Evolutionary conservation across 1,140 invertebrate genomes (phyloP).

Genomic region (Parasteatoda tepidariorum): DNA sequence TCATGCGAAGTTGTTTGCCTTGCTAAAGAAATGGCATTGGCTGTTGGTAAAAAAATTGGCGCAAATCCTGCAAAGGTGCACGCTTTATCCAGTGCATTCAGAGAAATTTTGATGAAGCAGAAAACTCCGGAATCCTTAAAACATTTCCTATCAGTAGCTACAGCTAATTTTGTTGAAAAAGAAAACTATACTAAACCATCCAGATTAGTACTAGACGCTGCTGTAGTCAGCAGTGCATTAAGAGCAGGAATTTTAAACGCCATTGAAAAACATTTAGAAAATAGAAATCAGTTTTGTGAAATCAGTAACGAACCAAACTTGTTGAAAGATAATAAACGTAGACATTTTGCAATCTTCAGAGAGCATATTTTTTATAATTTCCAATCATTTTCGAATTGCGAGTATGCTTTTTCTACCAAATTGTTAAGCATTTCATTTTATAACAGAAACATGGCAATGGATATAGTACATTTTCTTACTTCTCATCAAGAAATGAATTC

Average conservation of each 20-base stretch:
- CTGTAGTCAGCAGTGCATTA: constrained; percentile 2
- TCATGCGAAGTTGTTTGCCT: background rate
- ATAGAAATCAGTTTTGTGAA: background rate
- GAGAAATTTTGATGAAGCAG: background rate
- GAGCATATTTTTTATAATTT: constrained; percentile 18
- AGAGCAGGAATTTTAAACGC: constrained; percentile 5
- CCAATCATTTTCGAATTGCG: constrained; percentile 27
- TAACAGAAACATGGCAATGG: background rate
- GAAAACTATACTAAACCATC: background rate
- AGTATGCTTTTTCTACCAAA: constrained; percentile 1
- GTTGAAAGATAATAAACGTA: background rate
- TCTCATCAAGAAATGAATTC: background rate
- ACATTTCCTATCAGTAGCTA: background rate
- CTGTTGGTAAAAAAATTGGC: background rate
- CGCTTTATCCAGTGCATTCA: background rate
- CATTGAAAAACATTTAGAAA: background rate
- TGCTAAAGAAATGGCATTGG: constrained; percentile 19
- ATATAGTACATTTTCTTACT: background rate
- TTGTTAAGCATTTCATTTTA: background rate
- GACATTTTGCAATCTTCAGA: background rate
- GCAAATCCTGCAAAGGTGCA: background rate
- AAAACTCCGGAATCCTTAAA: background rate
- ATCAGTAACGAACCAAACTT: background rate
- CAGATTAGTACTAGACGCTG: background rate
- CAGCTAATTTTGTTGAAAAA: background rate